Evolutionary conservation across 2,797 vertebrate species (phyloP), one percentile per base, ranked within the genome.

Genomic region (Diplodus sargus): DNA sequence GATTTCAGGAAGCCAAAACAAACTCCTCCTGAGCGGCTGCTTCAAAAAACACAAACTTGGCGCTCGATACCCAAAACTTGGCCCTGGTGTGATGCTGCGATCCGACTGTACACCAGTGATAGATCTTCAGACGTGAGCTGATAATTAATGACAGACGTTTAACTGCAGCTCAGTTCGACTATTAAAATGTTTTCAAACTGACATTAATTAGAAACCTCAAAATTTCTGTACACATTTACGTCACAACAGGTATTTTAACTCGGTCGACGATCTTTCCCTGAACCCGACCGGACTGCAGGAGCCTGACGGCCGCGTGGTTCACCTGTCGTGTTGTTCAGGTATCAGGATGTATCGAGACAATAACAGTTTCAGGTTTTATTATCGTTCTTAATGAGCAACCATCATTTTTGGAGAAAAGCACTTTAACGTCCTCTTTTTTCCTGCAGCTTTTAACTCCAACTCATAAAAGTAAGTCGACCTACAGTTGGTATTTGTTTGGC

Each of bases 1-100:
- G 22, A 60, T 56, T 64, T 65, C 70, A 45, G 42, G 8, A 61
- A 7, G 74, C 69, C 74, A 85, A 78, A 67, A 22, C 59, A 85
- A 87, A 76, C 70, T 68, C 17, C 61, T 39, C 6, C 25, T 20
- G 49, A 64, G 20, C 5, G 1, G 15, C 60, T 57, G 15, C 0
- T 48, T 64, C 47, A 79, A 62, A 71, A 79, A 62, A 68, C 48
- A 49, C 28, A 58, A 73, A 74, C 66, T 34, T 52, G 68, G 69
- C 57, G 15, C 30, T 48, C 12, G 10, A 49, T 18, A 39, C n/a
- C 6, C 20, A 51, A 51, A 71, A 71, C 60, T 52, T 61, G 30
- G 70, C 1, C 42, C 53, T 0, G 48, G 25, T 48, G 9, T 20
- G 14, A 42, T 16, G 22, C 67, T 76, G 30, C 4, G 8, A 79